These are phyloP conservation scores for Parascotia fuliginaria DNA, from an alignment of 2,888 invertebrate genomes.

Conservation along the genomic window DNA sequence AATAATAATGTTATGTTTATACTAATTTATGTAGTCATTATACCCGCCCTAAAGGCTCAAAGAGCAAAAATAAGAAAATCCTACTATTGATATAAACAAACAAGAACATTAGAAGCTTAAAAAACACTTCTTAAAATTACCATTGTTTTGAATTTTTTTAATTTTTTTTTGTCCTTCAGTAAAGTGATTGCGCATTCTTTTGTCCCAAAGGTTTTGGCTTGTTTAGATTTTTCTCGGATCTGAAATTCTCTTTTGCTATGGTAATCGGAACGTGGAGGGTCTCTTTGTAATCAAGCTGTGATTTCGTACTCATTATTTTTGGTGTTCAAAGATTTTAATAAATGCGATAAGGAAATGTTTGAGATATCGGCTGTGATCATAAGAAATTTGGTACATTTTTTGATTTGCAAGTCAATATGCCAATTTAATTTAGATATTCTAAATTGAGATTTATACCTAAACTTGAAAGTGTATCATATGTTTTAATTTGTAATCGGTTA, in stretches of 20 bases:
- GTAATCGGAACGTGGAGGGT: conserved; percentile 38
- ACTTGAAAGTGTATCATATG: too few species aligned
- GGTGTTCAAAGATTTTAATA: conserved; percentile 32
- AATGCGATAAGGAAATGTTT: conserved; percentile 8
- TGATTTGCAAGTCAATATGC: too few species aligned
- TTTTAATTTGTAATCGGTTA: too few species aligned
- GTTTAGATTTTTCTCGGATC: conserved; percentile 38
- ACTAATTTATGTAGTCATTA: too few species aligned
- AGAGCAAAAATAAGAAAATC: background rate
- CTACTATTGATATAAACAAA: background rate
- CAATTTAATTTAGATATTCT: too few species aligned
- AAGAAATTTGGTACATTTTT: background rate
- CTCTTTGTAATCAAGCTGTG: conserved; percentile 47
- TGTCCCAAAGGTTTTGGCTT: conserved; percentile 34
- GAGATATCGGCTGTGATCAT: background rate
- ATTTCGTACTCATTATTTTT: conserved; percentile 51
- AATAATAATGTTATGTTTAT: too few species aligned
- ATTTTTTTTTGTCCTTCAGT: conserved; percentile 23
- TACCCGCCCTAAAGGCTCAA: too few species aligned
- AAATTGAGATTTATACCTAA: too few species aligned
- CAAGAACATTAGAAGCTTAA: conserved; percentile 2
- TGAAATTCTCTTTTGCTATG: conserved; percentile 41
- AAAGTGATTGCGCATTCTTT: conserved; percentile 33
- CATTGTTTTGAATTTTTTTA: conserved; percentile 9
- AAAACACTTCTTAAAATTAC: conserved; percentile 7